phyloP scores from a whole-genome alignment of 1,140 invertebrate genomes.

The Oryctes rhinoceros region DNA sequence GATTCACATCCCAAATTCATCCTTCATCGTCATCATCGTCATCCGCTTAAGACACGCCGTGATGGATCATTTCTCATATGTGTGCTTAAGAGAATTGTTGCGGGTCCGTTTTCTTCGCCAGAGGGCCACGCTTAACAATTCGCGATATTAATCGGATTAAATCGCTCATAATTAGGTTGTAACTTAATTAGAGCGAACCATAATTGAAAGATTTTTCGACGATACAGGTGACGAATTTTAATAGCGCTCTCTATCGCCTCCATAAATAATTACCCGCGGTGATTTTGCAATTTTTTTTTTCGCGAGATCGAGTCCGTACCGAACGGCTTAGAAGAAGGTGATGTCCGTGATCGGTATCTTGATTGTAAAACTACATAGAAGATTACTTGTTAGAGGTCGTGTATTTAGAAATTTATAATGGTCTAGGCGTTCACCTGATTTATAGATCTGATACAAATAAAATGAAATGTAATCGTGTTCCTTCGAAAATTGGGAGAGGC shows the following conservation, averaged over 20 bases:
- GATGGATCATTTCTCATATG: neutral
- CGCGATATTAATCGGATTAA: conserved; percentile 18
- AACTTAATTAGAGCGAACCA: conserved; percentile 15
- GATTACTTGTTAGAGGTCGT: neutral
- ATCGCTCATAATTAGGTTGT: conserved; percentile 13
- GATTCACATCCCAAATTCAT: neutral
- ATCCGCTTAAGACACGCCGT: neutral
- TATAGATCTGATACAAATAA: too few species aligned
- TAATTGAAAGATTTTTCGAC: conserved; percentile 19
- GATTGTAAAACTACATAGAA: conserved; percentile 5
- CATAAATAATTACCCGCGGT: neutral
- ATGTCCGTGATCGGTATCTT: neutral
- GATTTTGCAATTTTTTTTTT: conserved; percentile 7
- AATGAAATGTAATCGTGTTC: too few species aligned
- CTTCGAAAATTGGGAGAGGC: too few species aligned
- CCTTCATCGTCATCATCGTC: conserved; percentile 6
- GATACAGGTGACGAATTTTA: conserved; percentile 18
- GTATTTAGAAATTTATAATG: neutral
- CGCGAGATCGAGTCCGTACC: neutral
- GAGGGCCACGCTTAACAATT: neutral
- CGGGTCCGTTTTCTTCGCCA: neutral
- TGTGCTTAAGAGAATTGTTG: neutral
- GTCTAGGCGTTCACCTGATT: neutral
- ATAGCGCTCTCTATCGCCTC: neutral
- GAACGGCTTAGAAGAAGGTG: neutral